These are phyloP conservation scores for Romanogobio albipinnatus DNA, from an alignment of 2,113 vertebrate genomes.

Conservation along the genomic window DNA sequence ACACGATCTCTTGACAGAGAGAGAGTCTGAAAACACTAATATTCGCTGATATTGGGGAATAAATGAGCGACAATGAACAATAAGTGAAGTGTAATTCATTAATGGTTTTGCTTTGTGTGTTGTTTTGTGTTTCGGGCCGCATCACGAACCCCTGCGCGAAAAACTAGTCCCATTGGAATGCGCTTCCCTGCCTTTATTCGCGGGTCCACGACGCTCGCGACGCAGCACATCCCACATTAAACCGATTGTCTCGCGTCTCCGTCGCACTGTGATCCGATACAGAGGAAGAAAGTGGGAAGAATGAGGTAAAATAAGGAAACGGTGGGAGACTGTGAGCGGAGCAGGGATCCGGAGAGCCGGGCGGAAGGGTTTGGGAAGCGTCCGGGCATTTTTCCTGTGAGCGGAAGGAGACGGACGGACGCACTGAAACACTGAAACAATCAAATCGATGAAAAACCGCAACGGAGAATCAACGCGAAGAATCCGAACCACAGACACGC, in stretches of 20 bases:
- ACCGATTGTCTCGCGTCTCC: not conserved
- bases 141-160: constrained; percentile 55
- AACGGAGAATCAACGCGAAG: constrained; percentile 51
- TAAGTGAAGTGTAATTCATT: not conserved
- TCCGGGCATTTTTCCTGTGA: constrained; percentile 63
- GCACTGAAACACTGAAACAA: constrained; percentile 28
- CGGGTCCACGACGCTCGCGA: constrained; percentile 29
- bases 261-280: not conserved
- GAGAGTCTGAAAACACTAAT: not conserved
- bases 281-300: constrained; percentile 2
- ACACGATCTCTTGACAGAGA: not conserved
- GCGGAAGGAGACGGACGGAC: constrained; percentile 76
- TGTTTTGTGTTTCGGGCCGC: constrained; percentile 49
- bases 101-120: not conserved
- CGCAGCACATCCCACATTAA: not conserved
- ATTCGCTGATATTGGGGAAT: not conserved
- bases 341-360: not conserved
- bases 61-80: not conserved
- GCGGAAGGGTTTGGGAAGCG: constrained; percentile 41
- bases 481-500: constrained; percentile 15
- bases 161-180: constrained; percentile 74
- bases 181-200: constrained; percentile 39
- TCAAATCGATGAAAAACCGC: constrained; percentile 61
- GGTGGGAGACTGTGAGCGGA: constrained; percentile 31
- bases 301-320: constrained; percentile 36